Evolutionary conservation across 2,113 vertebrate genomes (phyloP).

Genomic region (Choloepus hoffmanni): DNA sequence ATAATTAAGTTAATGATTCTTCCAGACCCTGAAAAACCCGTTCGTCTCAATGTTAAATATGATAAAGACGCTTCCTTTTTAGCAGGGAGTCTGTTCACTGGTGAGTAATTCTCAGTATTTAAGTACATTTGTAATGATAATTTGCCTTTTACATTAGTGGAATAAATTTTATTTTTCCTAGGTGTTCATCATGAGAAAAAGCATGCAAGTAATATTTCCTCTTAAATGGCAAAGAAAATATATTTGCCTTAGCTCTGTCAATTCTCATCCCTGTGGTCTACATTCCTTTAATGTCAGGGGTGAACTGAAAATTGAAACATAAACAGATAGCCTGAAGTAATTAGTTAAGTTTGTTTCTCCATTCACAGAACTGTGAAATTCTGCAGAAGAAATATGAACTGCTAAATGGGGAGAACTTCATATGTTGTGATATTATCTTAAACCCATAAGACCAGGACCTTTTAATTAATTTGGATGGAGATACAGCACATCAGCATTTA

Average conservation of each 20-base stretch:
- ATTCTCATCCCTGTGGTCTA: background rate
- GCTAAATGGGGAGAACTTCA: background rate
- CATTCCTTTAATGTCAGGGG: conserved; percentile 9
- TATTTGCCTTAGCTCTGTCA: background rate
- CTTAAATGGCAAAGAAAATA: conserved; percentile 34
- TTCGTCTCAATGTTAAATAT: conserved; percentile 89
- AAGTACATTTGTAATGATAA: conserved; percentile 57
- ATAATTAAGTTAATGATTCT: conserved; percentile 90
- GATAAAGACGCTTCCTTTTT: conserved; percentile 85
- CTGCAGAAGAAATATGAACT: conserved; percentile 29
- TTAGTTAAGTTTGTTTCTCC: background rate
- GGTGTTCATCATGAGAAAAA: background rate
- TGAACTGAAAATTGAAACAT: conserved; percentile 27
- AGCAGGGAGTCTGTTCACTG: conserved; percentile 92
- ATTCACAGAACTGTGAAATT: conserved; percentile 1
- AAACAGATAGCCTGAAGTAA: background rate
- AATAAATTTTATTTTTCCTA: conserved; percentile 41
- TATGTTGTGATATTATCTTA: background rate
- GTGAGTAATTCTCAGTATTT: conserved; percentile 84
- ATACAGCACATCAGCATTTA: background rate
- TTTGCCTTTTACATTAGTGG: background rate
- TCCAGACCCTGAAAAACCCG: conserved; percentile 92
- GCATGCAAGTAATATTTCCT: background rate
- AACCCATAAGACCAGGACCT: background rate
- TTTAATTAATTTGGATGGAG: conserved; percentile 49